phyloP scores from a whole-genome alignment of 2,113 vertebrate genomes.

The Chamaea fasciata region DNA sequence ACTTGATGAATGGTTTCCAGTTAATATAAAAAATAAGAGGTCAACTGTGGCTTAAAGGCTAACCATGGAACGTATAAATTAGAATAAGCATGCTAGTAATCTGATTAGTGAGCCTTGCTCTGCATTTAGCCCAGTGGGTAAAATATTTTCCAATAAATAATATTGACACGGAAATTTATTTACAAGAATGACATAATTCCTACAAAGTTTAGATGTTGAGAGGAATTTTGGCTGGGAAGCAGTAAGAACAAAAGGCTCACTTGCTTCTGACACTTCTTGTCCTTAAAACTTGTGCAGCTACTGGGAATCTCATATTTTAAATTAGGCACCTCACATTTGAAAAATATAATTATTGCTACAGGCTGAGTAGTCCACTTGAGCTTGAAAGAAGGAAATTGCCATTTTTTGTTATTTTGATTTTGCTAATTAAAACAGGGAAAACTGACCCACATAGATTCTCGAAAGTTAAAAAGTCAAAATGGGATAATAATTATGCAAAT shows the following conservation, averaged over 20 bases:
- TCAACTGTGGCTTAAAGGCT: slow-evolving; percentile 64
- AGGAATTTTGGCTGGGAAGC: neutral
- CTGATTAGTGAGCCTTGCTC: slow-evolving; percentile 47
- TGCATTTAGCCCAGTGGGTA: slow-evolving; percentile 24
- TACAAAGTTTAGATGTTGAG: neutral
- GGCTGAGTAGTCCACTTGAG: slow-evolving; percentile 50
- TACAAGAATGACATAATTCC: neutral
- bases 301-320: slow-evolving; percentile 65
- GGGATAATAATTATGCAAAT: slow-evolving; percentile 62
- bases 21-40: slow-evolving; percentile 71
- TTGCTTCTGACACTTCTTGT: slow-evolving; percentile 41
- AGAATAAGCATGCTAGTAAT: slow-evolving; percentile 45
- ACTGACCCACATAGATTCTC: slow-evolving; percentile 53
- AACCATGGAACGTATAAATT: slow-evolving; percentile 56
- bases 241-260: neutral
- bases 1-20: slow-evolving; percentile 77
- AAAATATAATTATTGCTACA: slow-evolving; percentile 73
- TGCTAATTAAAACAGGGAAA: slow-evolving; percentile 62
- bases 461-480: slow-evolving; percentile 68
- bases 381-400: slow-evolving; percentile 53
- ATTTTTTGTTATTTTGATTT: slow-evolving; percentile 67
- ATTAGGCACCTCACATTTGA: slow-evolving; percentile 63
- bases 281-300: slow-evolving; percentile 58
- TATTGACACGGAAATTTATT: slow-evolving; percentile 57
- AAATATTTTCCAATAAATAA: slow-evolving; percentile 65